phyloP scores from a whole-genome alignment of 1,140 invertebrate genomes.

The Bombus superbus region DNA sequence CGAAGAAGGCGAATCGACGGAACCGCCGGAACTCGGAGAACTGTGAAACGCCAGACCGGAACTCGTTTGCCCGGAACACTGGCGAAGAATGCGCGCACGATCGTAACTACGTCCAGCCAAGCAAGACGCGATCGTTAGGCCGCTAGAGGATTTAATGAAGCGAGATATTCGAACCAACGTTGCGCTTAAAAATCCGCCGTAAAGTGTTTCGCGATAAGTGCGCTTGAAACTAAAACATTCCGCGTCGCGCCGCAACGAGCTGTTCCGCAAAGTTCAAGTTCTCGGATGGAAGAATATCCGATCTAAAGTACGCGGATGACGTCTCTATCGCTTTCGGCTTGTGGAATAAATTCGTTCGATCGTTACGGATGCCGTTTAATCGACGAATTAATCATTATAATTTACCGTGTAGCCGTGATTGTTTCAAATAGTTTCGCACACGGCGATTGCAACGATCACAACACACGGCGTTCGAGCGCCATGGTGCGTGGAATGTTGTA shows the following conservation, averaged over 20 bases:
- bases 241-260: not conserved
- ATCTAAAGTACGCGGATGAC: not conserved
- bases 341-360: too few species aligned
- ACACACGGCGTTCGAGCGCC: too few species aligned
- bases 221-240: not conserved
- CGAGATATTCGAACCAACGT: not conserved
- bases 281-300: not conserved
- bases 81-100: constrained; percentile 45
- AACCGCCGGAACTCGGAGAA: not conserved
- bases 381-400: too few species aligned
- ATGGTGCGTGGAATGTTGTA: too few species aligned
- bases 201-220: not conserved
- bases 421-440: too few species aligned
- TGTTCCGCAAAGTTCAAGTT: not conserved
- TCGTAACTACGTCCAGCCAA: constrained; percentile 18
- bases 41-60: not conserved
- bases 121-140: constrained; percentile 44
- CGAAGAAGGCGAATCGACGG: not conserved
- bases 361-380: too few species aligned
- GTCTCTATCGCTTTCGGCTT: not conserved
- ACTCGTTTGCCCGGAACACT: constrained; percentile 9
- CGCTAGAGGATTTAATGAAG: constrained; percentile 56
- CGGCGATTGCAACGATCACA: too few species aligned
- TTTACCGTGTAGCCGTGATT: too few species aligned
- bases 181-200: not conserved